Evolutionary conservation across 2,797 vertebrate species (phyloP), one percentile per base, ranked within the genome.

Genomic region (Acipenser oxyrinchus): DNA sequence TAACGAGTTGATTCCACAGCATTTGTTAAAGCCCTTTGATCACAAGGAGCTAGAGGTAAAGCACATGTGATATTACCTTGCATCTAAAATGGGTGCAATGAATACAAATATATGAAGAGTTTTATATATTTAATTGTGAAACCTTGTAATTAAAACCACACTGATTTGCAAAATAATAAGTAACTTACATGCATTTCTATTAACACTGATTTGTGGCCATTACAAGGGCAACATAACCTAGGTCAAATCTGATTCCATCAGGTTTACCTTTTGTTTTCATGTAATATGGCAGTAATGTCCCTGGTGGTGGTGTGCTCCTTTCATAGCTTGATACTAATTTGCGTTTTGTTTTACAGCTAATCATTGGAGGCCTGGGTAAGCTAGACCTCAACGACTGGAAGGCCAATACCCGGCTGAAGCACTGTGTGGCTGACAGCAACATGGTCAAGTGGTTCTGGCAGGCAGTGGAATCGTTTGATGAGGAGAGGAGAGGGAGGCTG

Each of bases 401-500:
- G 85, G 89, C 92, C 3, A 98, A 98, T 88, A 98, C 96, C 0
- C 92, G 96, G 8, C 87, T 98, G 63, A 98, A 98, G 82, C 96
- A 98, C 83, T 98, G 96, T 66, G 93, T 89, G 72, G 93, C 93
- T 0, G 95, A 98, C 77, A 98, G 94, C 87, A 96, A 93, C 61
- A 91, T 97, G 1, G 96, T 98, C 69, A 87, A 94, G 83, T 98
- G 96, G 96, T 98, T 98, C 89, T 98, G 96, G 96, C 94, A 97
- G 75, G 95, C 94, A 0, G 96, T 97, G 78, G 96, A 98, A 81
- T 90, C 92, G 0, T 98, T 98, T 68, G 95, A 94, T 1, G 96
- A 98, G 71, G 96, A 98, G 79, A 86, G 95, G 70, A 84, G 95
- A 76, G 96, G 94, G 23, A 86, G 95, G 72, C 87, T 98, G 68